phyloP scores from a whole-genome alignment of 2,888 invertebrate species.

The Ophion ventricosus region DNA sequence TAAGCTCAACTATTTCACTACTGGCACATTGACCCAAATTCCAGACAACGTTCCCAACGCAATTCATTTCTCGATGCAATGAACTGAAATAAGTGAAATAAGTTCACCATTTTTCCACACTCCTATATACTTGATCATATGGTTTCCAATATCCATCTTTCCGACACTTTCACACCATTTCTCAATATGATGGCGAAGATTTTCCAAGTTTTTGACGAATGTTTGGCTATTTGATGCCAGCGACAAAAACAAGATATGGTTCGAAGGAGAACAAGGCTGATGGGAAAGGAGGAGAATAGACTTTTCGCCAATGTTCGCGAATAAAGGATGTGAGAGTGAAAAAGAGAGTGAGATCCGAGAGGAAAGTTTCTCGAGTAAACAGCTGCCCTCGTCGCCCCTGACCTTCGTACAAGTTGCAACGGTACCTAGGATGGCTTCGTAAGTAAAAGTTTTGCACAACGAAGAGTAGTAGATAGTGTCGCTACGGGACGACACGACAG shows the following conservation, averaged over 20 bases:
- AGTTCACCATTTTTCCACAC: background rate
- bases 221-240: constrained; percentile 75
- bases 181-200: constrained; percentile 16
- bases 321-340: constrained; percentile 39
- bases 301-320: constrained; percentile 49
- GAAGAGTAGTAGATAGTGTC: constrained; percentile 59
- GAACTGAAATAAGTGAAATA: too few relatives aligned
- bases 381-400: constrained; percentile 64
- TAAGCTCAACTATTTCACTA: too few relatives aligned
- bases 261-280: constrained; percentile 50
- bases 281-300: constrained; percentile 39
- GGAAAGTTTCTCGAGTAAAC: constrained; percentile 75
- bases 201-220: constrained; percentile 16
- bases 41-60: background rate
- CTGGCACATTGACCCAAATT: background rate
- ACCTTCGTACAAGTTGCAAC: constrained; percentile 73
- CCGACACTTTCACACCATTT: background rate
- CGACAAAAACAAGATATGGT: constrained; percentile 70
- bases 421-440: constrained; percentile 71
- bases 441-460: constrained; percentile 63
- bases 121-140: background rate
- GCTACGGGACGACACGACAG: constrained; percentile 54
- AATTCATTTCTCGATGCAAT: background rate
- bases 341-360: constrained; percentile 54
- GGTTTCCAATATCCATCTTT: constrained; percentile 2